Evolutionary conservation across 1,140 invertebrate genomes (phyloP).

Genomic region (Ericerus pela): DNA sequence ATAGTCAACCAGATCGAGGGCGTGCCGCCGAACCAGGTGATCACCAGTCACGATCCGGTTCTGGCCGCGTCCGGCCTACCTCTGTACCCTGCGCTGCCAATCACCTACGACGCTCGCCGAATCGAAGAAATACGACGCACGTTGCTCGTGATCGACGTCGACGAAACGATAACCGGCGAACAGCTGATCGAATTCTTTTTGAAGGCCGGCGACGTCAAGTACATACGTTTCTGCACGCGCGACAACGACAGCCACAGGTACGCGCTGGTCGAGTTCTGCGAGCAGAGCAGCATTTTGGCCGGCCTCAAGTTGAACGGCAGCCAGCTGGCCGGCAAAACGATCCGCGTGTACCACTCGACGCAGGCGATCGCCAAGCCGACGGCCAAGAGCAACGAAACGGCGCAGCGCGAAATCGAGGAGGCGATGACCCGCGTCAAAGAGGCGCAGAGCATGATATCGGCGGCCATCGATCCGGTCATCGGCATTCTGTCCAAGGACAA

Average conservation of each 20-base stretch:
- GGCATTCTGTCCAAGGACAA: conserved; percentile 71
- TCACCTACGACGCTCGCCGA: conserved; percentile 71
- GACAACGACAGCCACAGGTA: conserved; percentile 56
- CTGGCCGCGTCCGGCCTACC: conserved; percentile 69
- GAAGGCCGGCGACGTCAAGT: conserved; percentile 85
- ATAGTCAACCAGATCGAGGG: conserved; percentile 79
- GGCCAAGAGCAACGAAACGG: conserved; percentile 85
- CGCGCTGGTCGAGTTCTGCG: conserved; percentile 85
- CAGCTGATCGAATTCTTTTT: conserved; percentile 75
- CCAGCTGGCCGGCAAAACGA: conserved; percentile 44
- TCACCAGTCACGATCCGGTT: conserved; percentile 82
- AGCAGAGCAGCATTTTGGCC: conserved; percentile 72
- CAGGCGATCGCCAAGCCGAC: conserved; percentile 84
- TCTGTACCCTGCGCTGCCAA: conserved; percentile 81
- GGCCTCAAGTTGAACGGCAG: conserved; percentile 76
- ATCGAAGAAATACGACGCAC: conserved; percentile 94
- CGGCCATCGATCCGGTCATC: conserved; percentile 79
- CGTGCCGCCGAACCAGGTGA: conserved; percentile 60
- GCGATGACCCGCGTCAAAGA: conserved; percentile 93
- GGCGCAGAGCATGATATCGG: conserved; percentile 82
- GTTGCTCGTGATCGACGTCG: conserved; percentile 62
- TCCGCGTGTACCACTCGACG: conserved; percentile 67
- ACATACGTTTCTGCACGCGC: conserved; percentile 76
- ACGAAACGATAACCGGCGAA: conserved; percentile 49
- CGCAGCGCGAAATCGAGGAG: conserved; percentile 88